Evolutionary conservation across 2,888 invertebrate genomes (phyloP).

Genomic region (Myopa tessellatipennis): DNA sequence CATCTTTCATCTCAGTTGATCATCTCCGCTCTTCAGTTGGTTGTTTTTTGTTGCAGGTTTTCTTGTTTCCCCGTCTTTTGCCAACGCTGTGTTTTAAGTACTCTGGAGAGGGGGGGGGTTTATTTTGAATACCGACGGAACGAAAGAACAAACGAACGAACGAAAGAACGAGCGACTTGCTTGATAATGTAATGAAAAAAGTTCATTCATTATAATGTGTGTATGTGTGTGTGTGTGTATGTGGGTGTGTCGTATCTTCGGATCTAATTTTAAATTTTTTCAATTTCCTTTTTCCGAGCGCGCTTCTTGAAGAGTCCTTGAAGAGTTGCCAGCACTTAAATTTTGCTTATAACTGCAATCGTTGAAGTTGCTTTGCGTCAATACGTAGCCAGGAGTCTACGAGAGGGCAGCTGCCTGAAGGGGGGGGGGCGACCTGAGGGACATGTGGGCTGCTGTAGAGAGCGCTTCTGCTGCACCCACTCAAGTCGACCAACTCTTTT

Average conservation of each 20-base stretch:
- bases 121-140: not conserved
- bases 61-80: not conserved
- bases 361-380: constrained; percentile 16
- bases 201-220: not conserved
- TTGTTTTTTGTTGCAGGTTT: too few relatives aligned
- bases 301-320: constrained; percentile 13
- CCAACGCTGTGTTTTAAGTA: not conserved
- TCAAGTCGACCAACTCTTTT: not conserved
- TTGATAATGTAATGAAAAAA: constrained; percentile 18
- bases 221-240: not conserved
- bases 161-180: not conserved
- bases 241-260: constrained; percentile 21
- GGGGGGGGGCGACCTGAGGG: too few relatives aligned
- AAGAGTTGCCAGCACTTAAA: constrained; percentile 17
- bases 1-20: too few relatives aligned
- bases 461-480: not conserved
- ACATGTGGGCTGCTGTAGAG: not conserved
- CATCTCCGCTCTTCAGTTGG: too few relatives aligned
- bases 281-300: constrained; percentile 9
- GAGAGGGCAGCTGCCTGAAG: not conserved
- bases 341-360: constrained; percentile 26
- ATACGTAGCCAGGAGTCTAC: not conserved
- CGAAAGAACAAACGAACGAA: not conserved
- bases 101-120: not conserved
- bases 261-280: constrained; percentile 17